Evolutionary conservation across 2,113 vertebrate genomes (phyloP).

Genomic region (Maccullochella peelii): DNA sequence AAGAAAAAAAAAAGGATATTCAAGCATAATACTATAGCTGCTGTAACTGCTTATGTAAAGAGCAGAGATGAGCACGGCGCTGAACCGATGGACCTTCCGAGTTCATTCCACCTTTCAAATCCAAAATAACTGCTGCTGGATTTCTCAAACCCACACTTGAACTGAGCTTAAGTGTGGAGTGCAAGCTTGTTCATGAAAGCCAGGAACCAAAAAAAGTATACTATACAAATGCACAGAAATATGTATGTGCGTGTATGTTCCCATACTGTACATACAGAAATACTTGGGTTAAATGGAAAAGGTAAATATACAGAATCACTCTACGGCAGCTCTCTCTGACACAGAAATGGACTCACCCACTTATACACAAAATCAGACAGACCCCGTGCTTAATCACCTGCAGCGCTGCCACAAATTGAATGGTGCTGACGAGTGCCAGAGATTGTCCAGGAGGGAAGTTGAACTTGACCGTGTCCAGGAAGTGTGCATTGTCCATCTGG

Average conservation of each 20-base stretch:
- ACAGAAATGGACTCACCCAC: not conserved
- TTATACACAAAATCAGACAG: conserved; percentile 12
- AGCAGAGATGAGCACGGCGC: conserved; percentile 58
- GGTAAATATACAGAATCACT: not conserved
- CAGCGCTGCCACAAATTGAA: conserved; percentile 95
- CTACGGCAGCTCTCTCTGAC: not conserved
- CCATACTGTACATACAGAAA: conserved; percentile 22
- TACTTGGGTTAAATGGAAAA: not conserved
- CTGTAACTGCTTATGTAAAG: conserved; percentile 71
- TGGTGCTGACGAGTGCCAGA: conserved; percentile 96
- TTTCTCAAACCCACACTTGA: conserved; percentile 78
- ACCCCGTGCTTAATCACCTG: conserved; percentile 86
- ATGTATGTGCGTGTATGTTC: not conserved
- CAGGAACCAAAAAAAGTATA: conserved; percentile 14
- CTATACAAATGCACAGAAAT: conserved; percentile 29
- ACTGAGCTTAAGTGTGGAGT: conserved; percentile 51
- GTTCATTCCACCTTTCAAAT: conserved; percentile 72
- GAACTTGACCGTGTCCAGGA: conserved; percentile 93
- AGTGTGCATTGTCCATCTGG: conserved; percentile 93
- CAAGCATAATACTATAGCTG: conserved; percentile 53
- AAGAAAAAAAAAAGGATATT: conserved; percentile 11
- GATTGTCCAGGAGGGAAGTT: conserved; percentile 87
- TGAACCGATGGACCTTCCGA: conserved; percentile 61
- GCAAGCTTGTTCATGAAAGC: conserved; percentile 49
- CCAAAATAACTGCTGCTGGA: conserved; percentile 74